These are phyloP conservation scores for Oscheius myriophilus DNA, from an alignment of 2,888 invertebrate species.

Conservation along the genomic window DNA sequence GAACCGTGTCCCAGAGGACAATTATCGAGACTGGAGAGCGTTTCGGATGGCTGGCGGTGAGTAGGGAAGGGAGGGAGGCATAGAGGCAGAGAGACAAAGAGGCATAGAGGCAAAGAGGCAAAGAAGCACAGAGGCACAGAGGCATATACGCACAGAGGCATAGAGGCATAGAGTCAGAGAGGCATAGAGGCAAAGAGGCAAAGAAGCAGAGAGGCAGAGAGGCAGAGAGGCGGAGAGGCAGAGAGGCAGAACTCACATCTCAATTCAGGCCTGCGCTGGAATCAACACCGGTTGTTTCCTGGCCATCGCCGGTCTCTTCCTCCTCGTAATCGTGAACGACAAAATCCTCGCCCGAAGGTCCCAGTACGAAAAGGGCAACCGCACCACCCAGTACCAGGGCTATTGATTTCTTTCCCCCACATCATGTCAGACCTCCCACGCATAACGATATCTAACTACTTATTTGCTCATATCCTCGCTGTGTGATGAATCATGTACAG, in stretches of 20 bases:
- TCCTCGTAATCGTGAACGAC: conserved; percentile 62
- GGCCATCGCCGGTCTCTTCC: conserved; percentile 64
- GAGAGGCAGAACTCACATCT: neutral
- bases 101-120: conserved; percentile 10
- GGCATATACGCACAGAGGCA: neutral
- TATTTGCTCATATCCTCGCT: too few species aligned
- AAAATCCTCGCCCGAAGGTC: conserved; percentile 60
- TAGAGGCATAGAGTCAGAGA: neutral
- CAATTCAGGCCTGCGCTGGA: conserved; percentile 64
- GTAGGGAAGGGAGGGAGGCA: conserved; percentile 19
- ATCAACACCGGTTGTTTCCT: conserved; percentile 67
- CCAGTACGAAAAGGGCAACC: conserved; percentile 47
- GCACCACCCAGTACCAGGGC: neutral
- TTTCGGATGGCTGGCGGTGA: conserved; percentile 68
- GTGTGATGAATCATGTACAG: too few species aligned
- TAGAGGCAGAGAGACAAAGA: conserved; percentile 7
- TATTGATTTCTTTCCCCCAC: neutral
- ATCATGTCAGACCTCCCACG: too few species aligned
- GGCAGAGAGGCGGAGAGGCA: neutral
- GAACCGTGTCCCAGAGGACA: conserved; percentile 66
- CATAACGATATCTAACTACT: too few species aligned
- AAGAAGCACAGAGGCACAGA: neutral
- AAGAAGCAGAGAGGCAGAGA: conserved; percentile 9
- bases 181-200: conserved; percentile 4
- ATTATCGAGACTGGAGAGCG: conserved; percentile 68